phyloP scores from a whole-genome alignment of 2,113 vertebrate species.

The mouse (Mus musculus) region GRCm39 chr3:76444001-76444500 shows the following conservation, averaged over 20 bases:
- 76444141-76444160: not conserved
- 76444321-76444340: not conserved
- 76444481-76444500: not conserved
- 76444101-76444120: not conserved
- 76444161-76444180: not conserved
- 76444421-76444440: not conserved
- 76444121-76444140: not conserved
- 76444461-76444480: not conserved
- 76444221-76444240: not conserved
- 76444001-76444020: not conserved
- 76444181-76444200: not conserved
- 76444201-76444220: not conserved
- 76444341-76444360: not conserved
- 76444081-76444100: not conserved
- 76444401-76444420: not conserved
- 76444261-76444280: conserved; percentile 9
- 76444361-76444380: not conserved
- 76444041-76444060: not conserved
- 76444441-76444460: accelerated
- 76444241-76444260: not conserved
- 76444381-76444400: not conserved
- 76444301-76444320: not conserved
- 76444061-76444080: not conserved
- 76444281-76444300: not conserved
- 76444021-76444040: accelerated